Evolutionary conservation across 2,113 vertebrate genomes (phyloP), one percentile per base, ranked within the genome.

Genomic region (Vimba vimba): DNA sequence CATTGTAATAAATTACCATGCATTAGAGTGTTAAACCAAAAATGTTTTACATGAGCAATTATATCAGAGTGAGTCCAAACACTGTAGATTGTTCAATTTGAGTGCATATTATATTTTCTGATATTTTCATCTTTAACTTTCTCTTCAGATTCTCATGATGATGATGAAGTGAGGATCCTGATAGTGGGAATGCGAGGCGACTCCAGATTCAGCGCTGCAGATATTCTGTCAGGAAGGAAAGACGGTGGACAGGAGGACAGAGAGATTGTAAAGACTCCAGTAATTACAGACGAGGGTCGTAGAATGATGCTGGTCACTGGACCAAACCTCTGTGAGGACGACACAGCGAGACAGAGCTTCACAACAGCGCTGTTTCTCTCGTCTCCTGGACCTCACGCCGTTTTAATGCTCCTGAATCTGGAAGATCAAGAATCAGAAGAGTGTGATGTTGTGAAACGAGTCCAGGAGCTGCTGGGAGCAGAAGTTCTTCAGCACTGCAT

Each of bases 281-380:
- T 75, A 25, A 43, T 75, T 2, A 75, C 39, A 75, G 36, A 75
- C 43, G 39, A 75, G 36, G 73, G 39, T n/a, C 73, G 73, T 21
- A 47, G 73, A 47, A 45, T 75, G 73, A 75, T 23, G 11, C 39
- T 75, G 73, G n/a, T 75, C 73, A 47, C 73, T 75, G 73, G 73
- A 43, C 73, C 73, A 25, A 75, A 47, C 73, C 73, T 75, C 39
- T 75, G 73, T 47, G 73, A 75, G 73, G 45, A 76, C 45, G 69
- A 73, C 69, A 45, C 39, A 45, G 39, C 17, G 39, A 45, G 39
- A 21, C 36, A 74, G 71, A 45, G 17, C 71, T 74, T 74, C 71
- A 74, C 33, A 10, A 23, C 71, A 45, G 66, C 66, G 13, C 71
- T 74, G 33, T 12, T 74, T 2, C 33, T 39, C 71, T 45, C 39